Conservation (phyloP, 2,797 vertebrate species). For the Monodelphis domestica region DNA sequence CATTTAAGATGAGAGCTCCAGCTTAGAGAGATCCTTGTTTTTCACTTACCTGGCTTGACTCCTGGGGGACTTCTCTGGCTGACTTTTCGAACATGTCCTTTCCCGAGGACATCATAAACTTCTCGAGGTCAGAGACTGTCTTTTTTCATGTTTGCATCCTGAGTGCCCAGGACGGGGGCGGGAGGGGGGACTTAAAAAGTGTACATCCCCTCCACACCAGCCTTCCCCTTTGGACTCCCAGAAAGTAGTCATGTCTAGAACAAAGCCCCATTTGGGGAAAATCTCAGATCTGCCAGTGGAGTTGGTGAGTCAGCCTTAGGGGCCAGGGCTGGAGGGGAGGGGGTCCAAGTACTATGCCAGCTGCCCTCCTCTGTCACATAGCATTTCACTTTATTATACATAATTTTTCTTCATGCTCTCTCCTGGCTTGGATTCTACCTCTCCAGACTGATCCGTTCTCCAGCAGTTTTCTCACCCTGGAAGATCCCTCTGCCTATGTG, state of each 20-base stretch:
- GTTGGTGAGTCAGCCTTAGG: neutral
- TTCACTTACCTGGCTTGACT: too few relatives aligned
- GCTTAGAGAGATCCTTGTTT: too few relatives aligned
- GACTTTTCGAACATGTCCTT: neutral
- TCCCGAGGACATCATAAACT: neutral
- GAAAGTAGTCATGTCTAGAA: neutral
- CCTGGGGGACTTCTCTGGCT: neutral
- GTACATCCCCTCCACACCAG: neutral
- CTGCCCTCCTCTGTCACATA: neutral
- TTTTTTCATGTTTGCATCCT: neutral
- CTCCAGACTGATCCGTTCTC: neutral
- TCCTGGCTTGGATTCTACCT: neutral
- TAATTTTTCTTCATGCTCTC: neutral
- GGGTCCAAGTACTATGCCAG: neutral
- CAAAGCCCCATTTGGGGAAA: neutral
- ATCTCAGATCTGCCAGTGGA: neutral
- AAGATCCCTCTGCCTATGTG: neutral
- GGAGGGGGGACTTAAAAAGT: neutral
- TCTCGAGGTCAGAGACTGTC: neutral
- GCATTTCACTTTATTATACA: neutral
- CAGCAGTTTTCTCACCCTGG: neutral
- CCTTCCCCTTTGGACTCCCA: neutral
- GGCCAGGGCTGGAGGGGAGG: neutral
- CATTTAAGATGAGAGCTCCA: too few relatives aligned
- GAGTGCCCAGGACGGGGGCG: neutral